Evolutionary conservation across 2,113 vertebrate genomes (phyloP).

Genomic region (Psammodynastes pulverulentus): DNA sequence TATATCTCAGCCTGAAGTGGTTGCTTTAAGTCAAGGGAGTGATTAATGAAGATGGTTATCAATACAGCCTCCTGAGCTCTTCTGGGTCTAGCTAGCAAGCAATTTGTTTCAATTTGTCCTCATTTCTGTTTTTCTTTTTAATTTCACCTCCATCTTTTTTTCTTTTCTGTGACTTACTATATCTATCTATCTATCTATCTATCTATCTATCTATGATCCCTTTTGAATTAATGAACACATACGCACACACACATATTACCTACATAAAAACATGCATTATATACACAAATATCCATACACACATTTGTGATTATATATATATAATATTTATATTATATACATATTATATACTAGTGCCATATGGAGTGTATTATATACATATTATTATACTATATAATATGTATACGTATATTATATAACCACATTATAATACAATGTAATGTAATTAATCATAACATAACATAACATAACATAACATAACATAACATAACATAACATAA

Average conservation of each 20-base stretch:
- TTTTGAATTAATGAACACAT: no score
- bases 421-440: background rate
- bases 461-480: no score
- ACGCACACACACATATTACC: no score
- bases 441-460: no score
- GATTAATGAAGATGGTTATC: slow-evolving; percentile 25
- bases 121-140: background rate
- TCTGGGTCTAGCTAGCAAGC: background rate
- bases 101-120: background rate
- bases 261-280: no score
- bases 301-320: no score
- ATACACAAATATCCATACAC: background rate
- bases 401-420: background rate
- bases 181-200: no score
- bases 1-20: slow-evolving; percentile 27
- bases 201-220: no score
- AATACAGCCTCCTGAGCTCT: background rate
- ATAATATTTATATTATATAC: no score
- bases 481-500: no score
- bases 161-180: background rate
- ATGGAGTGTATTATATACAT: no score
- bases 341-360: no score
- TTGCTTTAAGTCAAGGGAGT: slow-evolving; percentile 21
- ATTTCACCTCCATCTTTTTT: background rate
- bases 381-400: background rate